Percentiles rank a stretch among this genome's conserved stretches.
Evolutionary conservation across 2,797 vertebrate species (phyloP).

Genomic region (Pangasius mekongensis): DNA sequence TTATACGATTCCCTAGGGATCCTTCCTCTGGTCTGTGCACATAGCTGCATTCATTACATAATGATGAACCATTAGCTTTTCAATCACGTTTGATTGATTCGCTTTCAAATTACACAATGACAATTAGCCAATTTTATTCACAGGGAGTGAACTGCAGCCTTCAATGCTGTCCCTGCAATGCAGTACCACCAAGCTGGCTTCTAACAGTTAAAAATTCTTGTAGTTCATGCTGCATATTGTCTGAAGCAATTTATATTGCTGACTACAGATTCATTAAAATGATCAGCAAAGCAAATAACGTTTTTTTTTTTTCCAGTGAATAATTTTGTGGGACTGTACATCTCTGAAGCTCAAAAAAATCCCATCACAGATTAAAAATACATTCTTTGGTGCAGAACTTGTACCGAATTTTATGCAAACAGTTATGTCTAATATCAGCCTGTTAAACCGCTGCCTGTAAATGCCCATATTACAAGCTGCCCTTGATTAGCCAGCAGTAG

Average conservation of each 20-base stretch:
- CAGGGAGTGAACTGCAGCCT: conserved; percentile 2
- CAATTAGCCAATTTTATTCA: conserved; percentile 17
- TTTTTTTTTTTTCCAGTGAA: conserved; percentile 4
- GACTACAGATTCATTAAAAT: conserved; percentile 37
- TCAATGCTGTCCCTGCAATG: conserved; percentile 37
- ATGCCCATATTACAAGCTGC: conserved; percentile 16
- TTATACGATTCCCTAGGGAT: not conserved
- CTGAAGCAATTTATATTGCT: conserved; percentile 20
- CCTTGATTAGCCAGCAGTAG: conserved; percentile 24
- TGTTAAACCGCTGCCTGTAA: conserved; percentile 27
- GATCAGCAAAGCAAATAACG: conserved; percentile 29
- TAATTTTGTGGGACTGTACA: conserved; percentile 17
- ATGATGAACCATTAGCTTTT: conserved; percentile 35
- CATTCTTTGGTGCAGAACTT: not conserved
- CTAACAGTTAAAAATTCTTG: conserved; percentile 11
- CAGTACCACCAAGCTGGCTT: conserved; percentile 16
- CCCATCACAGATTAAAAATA: conserved; percentile 10
- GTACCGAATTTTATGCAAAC: conserved; percentile 9
- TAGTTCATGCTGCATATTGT: not conserved
- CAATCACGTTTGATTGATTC: conserved; percentile 8
- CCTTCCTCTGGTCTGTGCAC: not conserved
- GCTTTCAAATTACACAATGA: conserved; percentile 20
- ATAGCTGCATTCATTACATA: conserved; percentile 32
- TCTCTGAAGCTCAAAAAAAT: conserved; percentile 18
- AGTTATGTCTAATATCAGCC: conserved; percentile 16